phyloP scores from a whole-genome alignment of 2,113 vertebrate genomes.

The Etheostoma cragini region DNA sequence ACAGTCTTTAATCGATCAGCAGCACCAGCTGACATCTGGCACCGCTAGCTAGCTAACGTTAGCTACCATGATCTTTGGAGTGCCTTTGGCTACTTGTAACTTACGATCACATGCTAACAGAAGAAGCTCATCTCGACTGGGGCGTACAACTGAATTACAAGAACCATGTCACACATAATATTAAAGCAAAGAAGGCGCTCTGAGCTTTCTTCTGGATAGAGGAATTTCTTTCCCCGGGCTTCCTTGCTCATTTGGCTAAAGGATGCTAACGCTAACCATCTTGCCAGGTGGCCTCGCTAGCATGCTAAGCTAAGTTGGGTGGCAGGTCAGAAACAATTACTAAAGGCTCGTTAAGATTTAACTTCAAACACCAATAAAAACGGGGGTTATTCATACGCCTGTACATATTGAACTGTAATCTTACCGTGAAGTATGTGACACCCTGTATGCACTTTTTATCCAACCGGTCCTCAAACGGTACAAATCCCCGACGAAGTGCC shows the following conservation, averaged over 20 bases:
- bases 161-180: no score
- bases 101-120: neutral
- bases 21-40: neutral
- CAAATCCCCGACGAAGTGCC: constrained; percentile 14
- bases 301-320: constrained; percentile 67
- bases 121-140: no score
- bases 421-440: constrained; percentile 42
- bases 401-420: rapidly evolving
- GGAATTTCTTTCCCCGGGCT: no score
- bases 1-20: neutral
- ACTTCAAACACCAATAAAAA: neutral
- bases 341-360: rapidly evolving
- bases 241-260: neutral
- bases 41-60: no score
- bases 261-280: constrained; percentile 33
- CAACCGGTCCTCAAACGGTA: neutral
- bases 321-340: rapidly evolving
- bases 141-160: no score
- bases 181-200: neutral
- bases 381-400: rapidly evolving
- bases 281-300: constrained; percentile 67
- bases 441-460: neutral
- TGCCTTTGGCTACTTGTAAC: neutral
- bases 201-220: rapidly evolving
- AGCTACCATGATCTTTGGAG: neutral